phyloP scores from a whole-genome alignment of 2,113 vertebrate species.

The Oncorhynchus masou region DNA sequence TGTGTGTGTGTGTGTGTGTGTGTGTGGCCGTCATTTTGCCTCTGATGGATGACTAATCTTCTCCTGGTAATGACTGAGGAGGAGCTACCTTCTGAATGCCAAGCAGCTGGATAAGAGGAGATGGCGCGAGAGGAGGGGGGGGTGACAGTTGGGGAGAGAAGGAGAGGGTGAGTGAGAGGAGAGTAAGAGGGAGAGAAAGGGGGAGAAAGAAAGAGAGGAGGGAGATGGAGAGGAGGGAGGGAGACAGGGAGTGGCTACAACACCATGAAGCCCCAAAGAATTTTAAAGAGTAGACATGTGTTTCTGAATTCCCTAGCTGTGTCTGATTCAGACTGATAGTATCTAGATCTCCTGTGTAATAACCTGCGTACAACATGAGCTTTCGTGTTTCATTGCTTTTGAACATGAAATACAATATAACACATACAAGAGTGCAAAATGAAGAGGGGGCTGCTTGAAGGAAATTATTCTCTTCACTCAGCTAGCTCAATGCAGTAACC shows the following conservation, averaged over 20 bases:
- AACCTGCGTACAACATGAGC: not conserved
- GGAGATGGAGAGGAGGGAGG: too few species aligned
- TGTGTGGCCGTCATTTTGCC: slow-evolving; percentile 20
- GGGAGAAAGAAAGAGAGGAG: too few species aligned
- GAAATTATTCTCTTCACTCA: not conserved
- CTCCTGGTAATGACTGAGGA: slow-evolving; percentile 62
- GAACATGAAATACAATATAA: not conserved
- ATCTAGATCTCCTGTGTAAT: not conserved
- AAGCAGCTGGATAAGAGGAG: slow-evolving; percentile 55
- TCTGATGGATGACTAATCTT: slow-evolving; percentile 66
- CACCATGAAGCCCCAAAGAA: too few species aligned
- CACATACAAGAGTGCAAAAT: not conserved
- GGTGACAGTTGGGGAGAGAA: slow-evolving; percentile 38
- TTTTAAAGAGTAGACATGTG: too few species aligned
- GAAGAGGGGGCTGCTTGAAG: not conserved
- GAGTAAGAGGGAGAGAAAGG: slow-evolving; percentile 9
- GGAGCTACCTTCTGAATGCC: slow-evolving; percentile 53
- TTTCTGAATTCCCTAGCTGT: not conserved
- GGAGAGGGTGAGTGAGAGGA: not conserved
- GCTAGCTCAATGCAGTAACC: not conserved
- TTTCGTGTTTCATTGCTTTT: too few species aligned
- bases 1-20: too few species aligned
- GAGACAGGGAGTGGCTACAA: not conserved
- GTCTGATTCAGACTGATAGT: not conserved
- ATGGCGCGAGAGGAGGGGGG: not conserved